phyloP scores from a whole-genome alignment of 2,888 invertebrate genomes.

The Tetragonula carbonaria region DNA sequence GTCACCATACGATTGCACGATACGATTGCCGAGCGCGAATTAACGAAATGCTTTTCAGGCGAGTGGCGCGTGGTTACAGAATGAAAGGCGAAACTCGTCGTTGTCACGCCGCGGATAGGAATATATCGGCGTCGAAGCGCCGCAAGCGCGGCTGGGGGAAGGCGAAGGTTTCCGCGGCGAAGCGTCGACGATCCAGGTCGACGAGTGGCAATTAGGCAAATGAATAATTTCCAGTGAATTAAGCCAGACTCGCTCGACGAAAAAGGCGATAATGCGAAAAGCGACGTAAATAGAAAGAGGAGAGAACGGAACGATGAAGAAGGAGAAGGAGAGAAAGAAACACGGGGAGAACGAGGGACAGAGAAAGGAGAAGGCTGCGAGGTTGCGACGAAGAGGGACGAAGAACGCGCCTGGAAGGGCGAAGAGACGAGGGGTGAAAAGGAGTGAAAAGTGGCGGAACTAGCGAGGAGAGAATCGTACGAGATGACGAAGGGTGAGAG shows the following conservation, averaged over 20 bases:
- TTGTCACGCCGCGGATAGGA: conserved; percentile 65
- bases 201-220: conserved; percentile 77
- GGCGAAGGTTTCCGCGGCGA: conserved; percentile 49
- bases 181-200: conserved; percentile 68
- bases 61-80: conserved; percentile 35
- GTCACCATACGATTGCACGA: neutral
- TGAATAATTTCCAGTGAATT: conserved; percentile 77
- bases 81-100: conserved; percentile 49
- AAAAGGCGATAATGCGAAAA: conserved; percentile 75
- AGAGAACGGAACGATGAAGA: conserved; percentile 30
- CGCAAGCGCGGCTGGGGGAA: neutral
- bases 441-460: conserved; percentile 45
- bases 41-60: conserved; percentile 47
- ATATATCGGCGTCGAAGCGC: conserved; percentile 46
- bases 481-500: conserved; percentile 65
- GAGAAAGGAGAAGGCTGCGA: neutral
- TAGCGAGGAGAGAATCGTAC: conserved; percentile 53
- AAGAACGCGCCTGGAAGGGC: neutral
- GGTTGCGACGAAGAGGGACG: neutral
- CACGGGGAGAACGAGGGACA: neutral
- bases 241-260: conserved; percentile 67
- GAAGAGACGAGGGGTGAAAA: neutral
- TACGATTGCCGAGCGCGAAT: conserved; percentile 3
- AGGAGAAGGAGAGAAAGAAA: conserved; percentile 15
- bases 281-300: conserved; percentile 68